phyloP scores from a whole-genome alignment of 2,797 vertebrate species.

The Anabacerthia variegaticeps region DNA sequence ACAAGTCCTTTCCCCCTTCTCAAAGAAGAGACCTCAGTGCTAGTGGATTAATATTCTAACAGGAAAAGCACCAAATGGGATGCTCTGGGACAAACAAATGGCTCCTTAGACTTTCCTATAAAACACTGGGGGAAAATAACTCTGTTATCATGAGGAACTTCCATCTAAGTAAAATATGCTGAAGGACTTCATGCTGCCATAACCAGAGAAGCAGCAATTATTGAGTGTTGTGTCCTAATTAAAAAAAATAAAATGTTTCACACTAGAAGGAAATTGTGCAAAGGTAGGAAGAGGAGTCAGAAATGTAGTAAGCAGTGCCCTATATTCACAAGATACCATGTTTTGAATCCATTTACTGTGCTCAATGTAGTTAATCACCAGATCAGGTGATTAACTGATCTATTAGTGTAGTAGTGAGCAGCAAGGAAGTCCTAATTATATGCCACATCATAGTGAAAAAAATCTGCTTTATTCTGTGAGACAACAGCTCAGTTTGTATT shows the following conservation, averaged over 20 bases:
- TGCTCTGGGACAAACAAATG: neutral
- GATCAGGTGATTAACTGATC: neutral
- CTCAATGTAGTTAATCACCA: neutral
- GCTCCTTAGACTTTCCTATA: neutral
- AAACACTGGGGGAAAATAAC: neutral
- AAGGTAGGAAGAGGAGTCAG: neutral
- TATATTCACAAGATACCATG: neutral
- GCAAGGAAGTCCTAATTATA: neutral
- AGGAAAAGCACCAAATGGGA: neutral
- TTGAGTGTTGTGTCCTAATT: neutral
- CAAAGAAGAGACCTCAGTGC: neutral
- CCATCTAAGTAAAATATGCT: neutral
- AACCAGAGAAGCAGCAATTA: neutral
- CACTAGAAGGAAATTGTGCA: neutral
- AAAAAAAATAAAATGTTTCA: neutral
- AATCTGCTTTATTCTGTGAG: neutral
- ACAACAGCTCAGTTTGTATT: neutral
- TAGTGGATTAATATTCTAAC: neutral
- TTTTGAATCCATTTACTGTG: neutral
- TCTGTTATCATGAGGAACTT: neutral
- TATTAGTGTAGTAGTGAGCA: neutral
- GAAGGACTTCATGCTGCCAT: neutral
- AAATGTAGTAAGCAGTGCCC: neutral
- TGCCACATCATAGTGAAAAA: neutral
- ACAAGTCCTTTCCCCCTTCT: neutral